Conservation (phyloP, 2,797 vertebrate genomes). For the Lerista edwardsae region DNA sequence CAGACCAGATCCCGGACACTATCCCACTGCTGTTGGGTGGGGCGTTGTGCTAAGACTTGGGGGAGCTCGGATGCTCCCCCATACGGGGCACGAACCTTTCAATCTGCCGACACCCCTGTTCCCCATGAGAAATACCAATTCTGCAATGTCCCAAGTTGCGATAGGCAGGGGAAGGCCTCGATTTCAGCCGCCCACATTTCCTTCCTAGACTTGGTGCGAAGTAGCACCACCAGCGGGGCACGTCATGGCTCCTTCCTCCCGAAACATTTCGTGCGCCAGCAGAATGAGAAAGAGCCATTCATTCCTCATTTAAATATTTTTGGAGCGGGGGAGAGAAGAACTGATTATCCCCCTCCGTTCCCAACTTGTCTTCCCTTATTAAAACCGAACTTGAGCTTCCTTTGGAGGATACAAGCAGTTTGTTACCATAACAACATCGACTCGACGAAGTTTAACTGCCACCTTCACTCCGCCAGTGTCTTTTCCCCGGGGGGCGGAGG, state of each 20-base stretch:
- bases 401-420: conserved; percentile 66
- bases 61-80: too few relatives aligned
- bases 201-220: rapidly evolving
- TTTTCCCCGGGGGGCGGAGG: not conserved
- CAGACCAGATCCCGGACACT: too few relatives aligned
- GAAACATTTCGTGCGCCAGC: not conserved
- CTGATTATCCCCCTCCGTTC: conserved; percentile 43
- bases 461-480: conserved; percentile 5
- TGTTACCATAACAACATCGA: conserved; percentile 78
- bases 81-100: too few relatives aligned
- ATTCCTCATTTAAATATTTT: conserved; percentile 30
- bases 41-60: too few relatives aligned
- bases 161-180: not conserved
- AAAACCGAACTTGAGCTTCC: conserved; percentile 53
- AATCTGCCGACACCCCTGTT: too few relatives aligned
- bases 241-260: rapidly evolving
- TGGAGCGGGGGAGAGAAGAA: conserved; percentile 38
- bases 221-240: not conserved
- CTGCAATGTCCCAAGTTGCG: not conserved
- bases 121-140: too few relatives aligned
- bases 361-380: conserved; percentile 42
- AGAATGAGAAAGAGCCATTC: not conserved
- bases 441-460: conserved; percentile 38
- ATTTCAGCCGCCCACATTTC: rapidly evolving
- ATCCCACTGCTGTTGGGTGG: too few relatives aligned